Conservation (phyloP, 1,140 invertebrate species). For the Drosophila melanica region DNA sequence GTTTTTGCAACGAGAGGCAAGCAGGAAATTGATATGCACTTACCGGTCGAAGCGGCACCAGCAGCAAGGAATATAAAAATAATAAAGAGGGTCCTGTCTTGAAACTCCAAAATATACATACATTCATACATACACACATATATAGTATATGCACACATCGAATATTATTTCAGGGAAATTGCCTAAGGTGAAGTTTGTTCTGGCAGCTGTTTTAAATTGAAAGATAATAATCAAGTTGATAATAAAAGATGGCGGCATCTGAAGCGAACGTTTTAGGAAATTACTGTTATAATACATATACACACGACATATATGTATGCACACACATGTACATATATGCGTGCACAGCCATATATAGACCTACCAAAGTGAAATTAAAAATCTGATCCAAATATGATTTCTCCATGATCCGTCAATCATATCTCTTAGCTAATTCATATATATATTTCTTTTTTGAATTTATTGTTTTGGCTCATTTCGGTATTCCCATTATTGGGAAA, state of each 20-base stretch:
- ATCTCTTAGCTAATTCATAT: too few relatives aligned
- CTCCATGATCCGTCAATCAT: too few relatives aligned
- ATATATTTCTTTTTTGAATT: too few relatives aligned
- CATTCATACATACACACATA: background rate
- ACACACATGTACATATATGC: too few relatives aligned
- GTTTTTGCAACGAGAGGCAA: slow-evolving; percentile 48
- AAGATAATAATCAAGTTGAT: slow-evolving; percentile 67
- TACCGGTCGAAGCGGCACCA: slow-evolving; percentile 59
- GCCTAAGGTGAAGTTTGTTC: slow-evolving; percentile 61
- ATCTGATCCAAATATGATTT: too few relatives aligned
- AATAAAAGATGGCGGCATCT: slow-evolving; percentile 44
- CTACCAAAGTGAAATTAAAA: too few relatives aligned
- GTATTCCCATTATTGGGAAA: background rate
- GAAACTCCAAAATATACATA: slow-evolving; percentile 43
- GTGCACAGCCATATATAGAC: too few relatives aligned
- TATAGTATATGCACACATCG: slow-evolving; percentile 10
- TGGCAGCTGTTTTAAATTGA: slow-evolving; percentile 75
- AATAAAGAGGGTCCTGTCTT: slow-evolving; percentile 45
- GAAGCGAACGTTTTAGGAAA: slow-evolving; percentile 15
- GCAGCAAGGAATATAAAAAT: slow-evolving; percentile 57
- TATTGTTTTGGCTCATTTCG: background rate
- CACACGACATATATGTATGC: too few relatives aligned
- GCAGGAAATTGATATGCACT: slow-evolving; percentile 79
- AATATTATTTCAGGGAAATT: slow-evolving; percentile 25
- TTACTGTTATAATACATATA: slow-evolving; percentile 20